phyloP scores from a whole-genome alignment of 1,140 invertebrate species.

The Scaptomyza graminum region DNA sequence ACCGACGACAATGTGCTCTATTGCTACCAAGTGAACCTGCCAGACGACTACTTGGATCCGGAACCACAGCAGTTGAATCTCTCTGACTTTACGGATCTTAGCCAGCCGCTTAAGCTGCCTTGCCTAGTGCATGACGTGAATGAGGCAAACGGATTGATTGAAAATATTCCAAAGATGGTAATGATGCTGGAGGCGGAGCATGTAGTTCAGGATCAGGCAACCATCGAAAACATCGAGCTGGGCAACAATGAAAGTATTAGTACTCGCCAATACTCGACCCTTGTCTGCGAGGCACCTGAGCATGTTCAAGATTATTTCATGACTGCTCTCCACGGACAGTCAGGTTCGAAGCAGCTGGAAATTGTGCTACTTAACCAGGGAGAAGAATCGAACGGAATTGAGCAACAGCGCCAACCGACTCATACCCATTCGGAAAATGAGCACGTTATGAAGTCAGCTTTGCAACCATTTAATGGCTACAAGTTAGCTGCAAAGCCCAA shows the following conservation, averaged over 20 bases:
- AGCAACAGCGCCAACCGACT: background rate
- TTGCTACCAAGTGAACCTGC: slow-evolving; percentile 62
- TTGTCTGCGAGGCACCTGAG: slow-evolving; percentile 3
- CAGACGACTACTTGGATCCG: background rate
- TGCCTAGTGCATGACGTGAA: slow-evolving; percentile 17
- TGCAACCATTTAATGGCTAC: background rate
- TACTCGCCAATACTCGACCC: slow-evolving; percentile 16
- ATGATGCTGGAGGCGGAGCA: slow-evolving; percentile 47
- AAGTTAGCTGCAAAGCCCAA: background rate
- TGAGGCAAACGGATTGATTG: background rate
- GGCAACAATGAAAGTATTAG: slow-evolving; percentile 1
- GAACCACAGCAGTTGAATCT: slow-evolving; percentile 7
- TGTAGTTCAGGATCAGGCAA: background rate
- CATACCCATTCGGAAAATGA: too few species aligned
- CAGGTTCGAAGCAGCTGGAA: slow-evolving; percentile 25
- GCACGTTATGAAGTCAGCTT: too few species aligned
- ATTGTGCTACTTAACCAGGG: background rate
- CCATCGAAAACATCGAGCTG: too few species aligned
- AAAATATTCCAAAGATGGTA: background rate
- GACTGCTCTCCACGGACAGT: slow-evolving; percentile 29
- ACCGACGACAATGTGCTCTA: slow-evolving; percentile 38
- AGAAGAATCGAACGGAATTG: background rate
- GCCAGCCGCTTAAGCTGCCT: slow-evolving; percentile 15
- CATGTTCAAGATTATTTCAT: slow-evolving; percentile 33
- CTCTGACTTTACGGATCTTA: slow-evolving; percentile 24